A percentile compares a stretch with the other conserved stretches of the same genome.
Evolutionary conservation across 2,797 vertebrate genomes (phyloP).

Genomic region (Nasua narica): DNA sequence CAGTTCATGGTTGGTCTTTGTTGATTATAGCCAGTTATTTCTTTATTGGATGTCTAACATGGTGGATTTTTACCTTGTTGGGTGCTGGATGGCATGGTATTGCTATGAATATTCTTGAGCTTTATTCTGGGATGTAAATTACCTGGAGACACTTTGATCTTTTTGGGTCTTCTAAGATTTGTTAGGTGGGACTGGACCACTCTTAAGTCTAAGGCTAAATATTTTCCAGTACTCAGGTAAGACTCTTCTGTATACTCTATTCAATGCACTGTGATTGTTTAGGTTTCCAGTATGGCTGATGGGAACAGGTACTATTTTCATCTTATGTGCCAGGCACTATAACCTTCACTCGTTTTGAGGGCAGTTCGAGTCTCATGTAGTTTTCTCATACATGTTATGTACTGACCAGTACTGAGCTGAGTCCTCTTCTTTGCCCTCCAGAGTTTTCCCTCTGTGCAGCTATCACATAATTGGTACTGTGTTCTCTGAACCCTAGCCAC

Average conservation of each 20-base stretch:
- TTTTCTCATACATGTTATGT: not conserved
- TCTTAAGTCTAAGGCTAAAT: not conserved
- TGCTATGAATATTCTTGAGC: conserved; percentile 2
- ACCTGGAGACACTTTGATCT: not conserved
- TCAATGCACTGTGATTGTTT: not conserved
- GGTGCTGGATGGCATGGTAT: not conserved
- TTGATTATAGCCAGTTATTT: not conserved
- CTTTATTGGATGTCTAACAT: not conserved
- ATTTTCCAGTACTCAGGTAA: not conserved
- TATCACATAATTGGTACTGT: not conserved
- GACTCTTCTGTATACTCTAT: not conserved
- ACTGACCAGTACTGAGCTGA: not conserved
- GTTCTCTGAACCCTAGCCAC: not conserved
- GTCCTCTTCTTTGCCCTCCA: not conserved
- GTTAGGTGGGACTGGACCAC: not conserved
- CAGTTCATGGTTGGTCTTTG: not conserved
- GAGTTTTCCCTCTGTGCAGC: not conserved
- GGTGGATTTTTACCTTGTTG: not conserved
- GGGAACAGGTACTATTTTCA: not conserved
- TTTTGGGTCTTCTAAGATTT: not conserved
- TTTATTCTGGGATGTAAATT: not conserved
- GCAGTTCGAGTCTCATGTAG: not conserved
- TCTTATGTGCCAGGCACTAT: not conserved
- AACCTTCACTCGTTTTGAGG: not conserved
- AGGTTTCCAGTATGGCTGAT: not conserved